These are phyloP conservation scores for Drosophila kokeensis DNA, from an alignment of 2,888 invertebrate species.

Conservation along the genomic window DNA sequence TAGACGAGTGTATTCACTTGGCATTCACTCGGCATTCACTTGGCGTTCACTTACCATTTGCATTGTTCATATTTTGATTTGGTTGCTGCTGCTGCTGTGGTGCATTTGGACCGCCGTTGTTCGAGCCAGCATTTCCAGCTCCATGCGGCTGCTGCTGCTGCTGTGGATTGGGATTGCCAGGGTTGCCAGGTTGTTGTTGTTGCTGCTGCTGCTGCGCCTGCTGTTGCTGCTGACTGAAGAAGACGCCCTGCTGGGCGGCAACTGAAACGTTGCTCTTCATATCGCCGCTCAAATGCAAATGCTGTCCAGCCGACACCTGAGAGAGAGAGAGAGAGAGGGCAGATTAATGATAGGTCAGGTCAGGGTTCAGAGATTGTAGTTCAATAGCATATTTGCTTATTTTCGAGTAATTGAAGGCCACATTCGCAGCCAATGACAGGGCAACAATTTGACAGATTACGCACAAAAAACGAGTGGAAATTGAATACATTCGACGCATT, in stretches of 20 bases:
- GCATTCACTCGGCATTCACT: not conserved
- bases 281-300: slow-evolving; percentile 91
- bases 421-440: not conserved
- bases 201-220: slow-evolving; percentile 85
- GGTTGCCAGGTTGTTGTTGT: slow-evolving; percentile 85
- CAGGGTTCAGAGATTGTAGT: slow-evolving; percentile 13
- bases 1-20: not conserved
- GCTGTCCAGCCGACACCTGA: slow-evolving; percentile 94
- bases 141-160: slow-evolving; percentile 68
- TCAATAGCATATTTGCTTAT: slow-evolving; percentile 9
- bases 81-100: slow-evolving; percentile 79
- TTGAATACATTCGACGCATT: not conserved
- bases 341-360: slow-evolving; percentile 11
- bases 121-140: slow-evolving; percentile 47
- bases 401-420: slow-evolving; percentile 15
- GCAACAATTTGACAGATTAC: slow-evolving; percentile 1
- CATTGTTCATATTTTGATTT: slow-evolving; percentile 84
- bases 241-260: slow-evolving; percentile 94
- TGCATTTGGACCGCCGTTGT: slow-evolving; percentile 84
- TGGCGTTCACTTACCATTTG: slow-evolving; percentile 78
- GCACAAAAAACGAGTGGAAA: slow-evolving; percentile 4
- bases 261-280: slow-evolving; percentile 91
- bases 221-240: slow-evolving; percentile 86
- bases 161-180: slow-evolving; percentile 58
- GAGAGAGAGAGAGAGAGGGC: not conserved